A percentile compares a stretch with the other conserved stretches of the same genome.
Conservation (phyloP, 2,797 vertebrate species). For the Xenopus petersii region DNA sequence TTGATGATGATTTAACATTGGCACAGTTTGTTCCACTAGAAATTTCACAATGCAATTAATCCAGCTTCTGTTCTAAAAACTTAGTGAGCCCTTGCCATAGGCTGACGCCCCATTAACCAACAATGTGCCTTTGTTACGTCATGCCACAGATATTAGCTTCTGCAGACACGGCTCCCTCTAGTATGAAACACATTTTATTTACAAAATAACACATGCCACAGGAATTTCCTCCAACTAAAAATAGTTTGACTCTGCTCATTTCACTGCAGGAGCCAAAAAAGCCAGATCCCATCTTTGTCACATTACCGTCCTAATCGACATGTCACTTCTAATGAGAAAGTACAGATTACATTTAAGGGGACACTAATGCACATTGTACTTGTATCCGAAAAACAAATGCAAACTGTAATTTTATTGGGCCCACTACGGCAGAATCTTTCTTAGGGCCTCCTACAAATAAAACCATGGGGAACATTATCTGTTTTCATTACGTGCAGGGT, state of each 20-base stretch:
- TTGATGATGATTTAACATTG: too few species aligned
- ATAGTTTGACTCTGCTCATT: constrained; percentile 29
- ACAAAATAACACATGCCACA: constrained; percentile 16
- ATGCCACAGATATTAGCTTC: constrained; percentile 19
- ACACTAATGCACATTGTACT: too few species aligned
- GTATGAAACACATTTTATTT: constrained; percentile 23
- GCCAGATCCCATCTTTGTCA: constrained; percentile 34
- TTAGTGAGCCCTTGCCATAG: not conserved
- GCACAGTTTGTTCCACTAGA: too few species aligned
- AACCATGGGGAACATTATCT: too few species aligned
- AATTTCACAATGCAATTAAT: too few species aligned
- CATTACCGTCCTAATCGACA: constrained; percentile 33
- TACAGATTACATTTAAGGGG: not conserved
- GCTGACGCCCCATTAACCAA: not conserved
- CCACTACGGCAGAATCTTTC: too few species aligned
- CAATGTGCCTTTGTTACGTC: constrained; percentile 7
- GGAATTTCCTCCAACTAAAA: constrained; percentile 17
- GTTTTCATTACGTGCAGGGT: too few species aligned
- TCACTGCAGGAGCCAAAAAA: constrained; percentile 32
- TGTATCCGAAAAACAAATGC: too few species aligned
- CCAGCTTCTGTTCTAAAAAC: not conserved
- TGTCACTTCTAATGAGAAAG: constrained; percentile 37
- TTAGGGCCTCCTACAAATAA: too few species aligned
- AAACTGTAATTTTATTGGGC: too few species aligned
- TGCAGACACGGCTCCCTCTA: constrained; percentile 4